These are phyloP conservation scores for Sussaba pulchella DNA, from an alignment of 2,888 invertebrate species.

Conservation along the genomic window DNA sequence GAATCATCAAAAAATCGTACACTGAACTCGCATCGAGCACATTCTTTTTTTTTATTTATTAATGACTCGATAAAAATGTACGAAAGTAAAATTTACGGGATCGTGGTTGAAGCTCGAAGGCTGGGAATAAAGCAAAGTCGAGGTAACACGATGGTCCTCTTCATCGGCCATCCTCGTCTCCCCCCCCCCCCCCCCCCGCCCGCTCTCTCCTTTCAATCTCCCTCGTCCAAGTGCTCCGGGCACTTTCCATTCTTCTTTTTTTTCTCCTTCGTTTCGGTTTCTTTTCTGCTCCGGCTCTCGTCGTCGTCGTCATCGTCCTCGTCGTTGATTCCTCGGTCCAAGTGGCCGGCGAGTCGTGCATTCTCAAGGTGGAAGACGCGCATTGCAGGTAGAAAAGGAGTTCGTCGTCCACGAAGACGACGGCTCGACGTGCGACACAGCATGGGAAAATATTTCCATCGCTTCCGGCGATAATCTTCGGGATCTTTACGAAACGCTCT, in stretches of 20 bases:
- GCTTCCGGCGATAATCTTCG: slow-evolving; percentile 54
- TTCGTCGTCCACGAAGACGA: slow-evolving; percentile 36
- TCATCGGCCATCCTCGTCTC: slow-evolving; percentile 1
- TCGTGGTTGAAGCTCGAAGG: slow-evolving; percentile 44
- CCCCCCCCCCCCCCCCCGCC: neutral
- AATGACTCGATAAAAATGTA: neutral
- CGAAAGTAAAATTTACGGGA: neutral
- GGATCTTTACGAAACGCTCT: slow-evolving; percentile 21
- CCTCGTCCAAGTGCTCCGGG: neutral
- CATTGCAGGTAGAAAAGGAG: slow-evolving; percentile 59
- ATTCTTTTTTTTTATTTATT: no score
- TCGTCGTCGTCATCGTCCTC: slow-evolving; percentile 40
- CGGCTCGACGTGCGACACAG: slow-evolving; percentile 32
- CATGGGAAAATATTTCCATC: slow-evolving; percentile 53
- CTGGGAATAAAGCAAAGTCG: slow-evolving; percentile 33
- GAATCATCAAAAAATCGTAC: no score
- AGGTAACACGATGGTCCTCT: slow-evolving; percentile 40
- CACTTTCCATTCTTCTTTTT: slow-evolving; percentile 5
- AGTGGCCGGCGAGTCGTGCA: slow-evolving; percentile 31
- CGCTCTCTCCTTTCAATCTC: slow-evolving; percentile 10
- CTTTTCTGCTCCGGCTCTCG: slow-evolving; percentile 39
- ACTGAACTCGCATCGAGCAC: no score
- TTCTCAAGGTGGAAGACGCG: slow-evolving; percentile 27
- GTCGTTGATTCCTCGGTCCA: slow-evolving; percentile 47
- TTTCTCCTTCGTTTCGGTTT: slow-evolving; percentile 41